Conservation (phyloP, 2,797 vertebrate species). For the Catamblyrhynchus diadema region DNA sequence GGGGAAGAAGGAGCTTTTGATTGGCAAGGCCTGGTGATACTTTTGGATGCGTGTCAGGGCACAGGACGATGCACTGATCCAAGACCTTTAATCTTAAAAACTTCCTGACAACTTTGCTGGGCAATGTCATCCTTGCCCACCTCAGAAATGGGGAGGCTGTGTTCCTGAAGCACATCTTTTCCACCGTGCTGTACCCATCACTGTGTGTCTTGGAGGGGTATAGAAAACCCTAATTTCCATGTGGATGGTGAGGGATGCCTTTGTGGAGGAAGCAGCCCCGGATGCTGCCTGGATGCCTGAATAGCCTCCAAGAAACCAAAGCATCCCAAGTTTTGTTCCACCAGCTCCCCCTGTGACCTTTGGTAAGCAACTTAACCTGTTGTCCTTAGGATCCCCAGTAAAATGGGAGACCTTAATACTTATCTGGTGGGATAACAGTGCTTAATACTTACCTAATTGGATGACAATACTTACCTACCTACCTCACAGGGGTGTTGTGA, state of each 20-base stretch:
- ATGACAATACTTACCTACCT: constrained; percentile 75
- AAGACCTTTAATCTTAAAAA: background rate
- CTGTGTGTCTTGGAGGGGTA: background rate
- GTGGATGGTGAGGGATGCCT: background rate
- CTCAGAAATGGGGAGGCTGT: background rate
- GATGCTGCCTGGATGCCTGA: background rate
- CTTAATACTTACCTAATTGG: constrained; percentile 71
- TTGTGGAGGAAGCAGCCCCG: background rate
- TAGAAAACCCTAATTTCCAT: background rate
- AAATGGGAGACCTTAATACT: constrained; percentile 71
- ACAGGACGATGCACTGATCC: accelerated
- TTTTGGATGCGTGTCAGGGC: accelerated
- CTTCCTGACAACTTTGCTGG: background rate
- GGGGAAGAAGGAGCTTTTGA: background rate
- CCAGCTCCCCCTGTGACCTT: constrained; percentile 38
- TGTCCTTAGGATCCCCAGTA: constrained; percentile 68
- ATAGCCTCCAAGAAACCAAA: background rate
- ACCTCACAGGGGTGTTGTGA: constrained; percentile 70
- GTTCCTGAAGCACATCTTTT: background rate
- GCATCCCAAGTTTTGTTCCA: constrained; percentile 45
- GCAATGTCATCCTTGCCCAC: background rate
- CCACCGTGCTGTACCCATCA: accelerated
- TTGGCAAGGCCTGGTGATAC: background rate
- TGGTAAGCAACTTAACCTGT: constrained; percentile 71
- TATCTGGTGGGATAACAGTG: constrained; percentile 67